These are phyloP conservation scores for Sinocyclocheilus anshuiensis DNA, from an alignment of 2,113 vertebrate species.

Conservation along the genomic window DNA sequence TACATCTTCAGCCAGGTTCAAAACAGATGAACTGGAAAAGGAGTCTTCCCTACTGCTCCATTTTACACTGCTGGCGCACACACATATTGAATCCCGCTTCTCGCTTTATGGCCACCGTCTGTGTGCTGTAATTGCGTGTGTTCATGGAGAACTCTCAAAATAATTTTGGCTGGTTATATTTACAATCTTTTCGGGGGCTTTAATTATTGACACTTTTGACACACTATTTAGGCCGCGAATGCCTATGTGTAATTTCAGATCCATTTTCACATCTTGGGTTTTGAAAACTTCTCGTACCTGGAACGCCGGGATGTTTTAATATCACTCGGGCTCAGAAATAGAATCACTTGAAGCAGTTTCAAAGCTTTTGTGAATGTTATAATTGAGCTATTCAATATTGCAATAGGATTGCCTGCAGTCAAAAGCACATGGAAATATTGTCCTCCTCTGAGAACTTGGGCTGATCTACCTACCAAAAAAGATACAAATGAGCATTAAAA, in stretches of 20 bases:
- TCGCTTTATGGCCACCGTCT: background rate
- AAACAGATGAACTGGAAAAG: background rate
- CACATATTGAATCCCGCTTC: background rate
- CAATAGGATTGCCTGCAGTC: conserved; percentile 62
- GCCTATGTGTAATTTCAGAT: background rate
- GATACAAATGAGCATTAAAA: background rate
- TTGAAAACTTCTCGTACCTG: conserved; percentile 37
- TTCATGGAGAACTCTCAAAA: background rate
- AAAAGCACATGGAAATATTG: conserved; percentile 38
- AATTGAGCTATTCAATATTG: conserved; percentile 73
- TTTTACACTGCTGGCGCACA: too few species aligned
- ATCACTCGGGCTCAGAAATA: conserved; percentile 51
- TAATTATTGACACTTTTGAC: conserved; percentile 18
- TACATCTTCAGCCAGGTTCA: background rate
- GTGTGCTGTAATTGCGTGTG: background rate
- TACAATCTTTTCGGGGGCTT: background rate
- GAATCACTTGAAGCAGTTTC: conserved; percentile 69
- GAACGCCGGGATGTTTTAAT: conserved; percentile 62
- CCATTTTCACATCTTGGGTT: conserved; percentile 14
- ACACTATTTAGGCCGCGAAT: too few species aligned
- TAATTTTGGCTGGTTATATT: background rate
- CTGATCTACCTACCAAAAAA: background rate
- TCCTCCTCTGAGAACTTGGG: conserved; percentile 18
- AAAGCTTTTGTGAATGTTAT: conserved; percentile 69
- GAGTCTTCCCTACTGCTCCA: background rate